Evolutionary conservation across 2,888 invertebrate genomes (phyloP), one percentile per base, ranked within the genome.

Genomic region (Strigamia transsilvanica): DNA sequence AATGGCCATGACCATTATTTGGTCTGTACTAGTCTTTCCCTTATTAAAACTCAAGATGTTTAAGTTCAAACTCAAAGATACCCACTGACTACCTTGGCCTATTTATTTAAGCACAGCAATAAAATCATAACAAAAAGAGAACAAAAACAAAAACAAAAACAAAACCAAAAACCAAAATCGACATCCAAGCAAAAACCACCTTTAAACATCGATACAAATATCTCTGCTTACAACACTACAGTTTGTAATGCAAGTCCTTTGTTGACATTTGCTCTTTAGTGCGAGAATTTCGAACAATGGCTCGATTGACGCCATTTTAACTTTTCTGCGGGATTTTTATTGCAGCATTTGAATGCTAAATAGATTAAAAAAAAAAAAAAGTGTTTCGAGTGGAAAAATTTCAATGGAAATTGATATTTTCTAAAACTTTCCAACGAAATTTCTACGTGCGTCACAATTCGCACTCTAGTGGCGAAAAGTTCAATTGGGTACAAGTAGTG

Each of bases 391-490:
- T 10, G 38, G 10, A 38, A 10, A 38, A 38, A 0, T 38, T 38
- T 6, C 4, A 34, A 34, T 34, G 34, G 6, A 38, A 38, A 38
- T 38, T 38, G 38, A 38, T 38, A 38, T 38, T 38, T 21, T n/a
- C 6, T 0, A 18, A 5, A 18, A 5, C 2, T 18, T 32, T 73
- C 15, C 13, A 12, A 73, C 13, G 73, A 4, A 32, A 73, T 32
- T 73, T 73, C 0, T 3, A 27, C 12, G 73, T 73, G 73, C 73
- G 32, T 73, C 73, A 73, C 7, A 73, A 73, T 73, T 73, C 73
- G 73, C 73, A 73, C 73, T 73, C 73, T 73, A 32, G 73, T 73
- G 73, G 73, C n/a, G 73, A 73, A 73, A 73, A 73, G 73, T 73
- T 73, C 73, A 73, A 73, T 32, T 73, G 73, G 32, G 73, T 73